A percentile compares a stretch with the other conserved stretches of the same genome.
phyloP scores from a whole-genome alignment of 1,140 invertebrate species.

The Phocides pigmalion region DNA sequence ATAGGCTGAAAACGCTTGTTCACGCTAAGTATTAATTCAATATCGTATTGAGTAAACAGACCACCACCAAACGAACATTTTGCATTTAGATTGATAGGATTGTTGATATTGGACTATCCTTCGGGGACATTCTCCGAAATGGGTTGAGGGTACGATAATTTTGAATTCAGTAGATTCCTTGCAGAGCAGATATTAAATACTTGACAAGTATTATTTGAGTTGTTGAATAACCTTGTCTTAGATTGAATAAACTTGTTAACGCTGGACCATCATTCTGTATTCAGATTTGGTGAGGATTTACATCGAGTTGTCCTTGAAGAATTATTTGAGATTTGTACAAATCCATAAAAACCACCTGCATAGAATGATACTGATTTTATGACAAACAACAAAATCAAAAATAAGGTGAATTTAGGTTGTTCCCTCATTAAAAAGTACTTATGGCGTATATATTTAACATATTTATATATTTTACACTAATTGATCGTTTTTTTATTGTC shows the following conservation, averaged over 20 bases:
- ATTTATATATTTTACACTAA: too few relatives aligned
- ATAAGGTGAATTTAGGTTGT: too few relatives aligned
- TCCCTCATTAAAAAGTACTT: too few relatives aligned
- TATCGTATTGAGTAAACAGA: background rate
- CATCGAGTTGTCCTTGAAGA: too few relatives aligned
- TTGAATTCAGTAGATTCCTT: background rate
- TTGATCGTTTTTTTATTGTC: too few relatives aligned
- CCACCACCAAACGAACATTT: background rate
- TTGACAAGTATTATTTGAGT: background rate
- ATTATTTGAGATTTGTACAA: too few relatives aligned
- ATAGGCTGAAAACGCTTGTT: background rate
- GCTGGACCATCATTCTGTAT: too few relatives aligned
- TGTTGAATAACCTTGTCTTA: background rate
- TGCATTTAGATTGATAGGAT: constrained; percentile 18
- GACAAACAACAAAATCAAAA: too few relatives aligned
- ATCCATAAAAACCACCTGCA: too few relatives aligned
- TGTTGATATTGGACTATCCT: constrained; percentile 6
- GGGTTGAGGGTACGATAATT: background rate
- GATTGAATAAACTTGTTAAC: background rate
- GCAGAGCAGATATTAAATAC: background rate
- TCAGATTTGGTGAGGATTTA: too few relatives aligned
- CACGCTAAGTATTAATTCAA: background rate
- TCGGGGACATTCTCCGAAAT: background rate
- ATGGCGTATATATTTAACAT: too few relatives aligned
- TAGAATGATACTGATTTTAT: too few relatives aligned